Conservation (phyloP, 2,888 invertebrate species). For the Neuroscelio doddi region DNA sequence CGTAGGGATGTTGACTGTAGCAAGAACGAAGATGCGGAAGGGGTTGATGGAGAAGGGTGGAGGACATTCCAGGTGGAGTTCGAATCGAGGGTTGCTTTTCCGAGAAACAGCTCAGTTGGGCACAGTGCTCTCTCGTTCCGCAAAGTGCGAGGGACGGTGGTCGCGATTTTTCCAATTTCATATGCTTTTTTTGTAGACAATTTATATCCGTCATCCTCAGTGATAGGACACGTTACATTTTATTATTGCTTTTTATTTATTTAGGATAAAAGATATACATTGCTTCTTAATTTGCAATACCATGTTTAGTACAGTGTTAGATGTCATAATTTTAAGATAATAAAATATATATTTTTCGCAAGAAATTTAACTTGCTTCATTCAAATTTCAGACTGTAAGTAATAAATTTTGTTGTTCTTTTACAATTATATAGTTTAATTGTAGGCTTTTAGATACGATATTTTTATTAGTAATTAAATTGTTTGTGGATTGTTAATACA, state of each 20-base stretch:
- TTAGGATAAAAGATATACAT: neutral
- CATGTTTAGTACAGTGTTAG: neutral
- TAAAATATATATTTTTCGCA: too few species aligned
- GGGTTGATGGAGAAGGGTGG: slow-evolving; percentile 24
- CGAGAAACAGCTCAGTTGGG: slow-evolving; percentile 22
- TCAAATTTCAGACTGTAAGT: too few species aligned
- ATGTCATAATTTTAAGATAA: too few species aligned
- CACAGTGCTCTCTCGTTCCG: slow-evolving; percentile 30
- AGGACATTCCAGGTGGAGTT: slow-evolving; percentile 39
- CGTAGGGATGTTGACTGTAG: slow-evolving; percentile 15
- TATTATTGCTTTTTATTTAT: slow-evolving; percentile 2
- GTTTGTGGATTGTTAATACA: too few species aligned
- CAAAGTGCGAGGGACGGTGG: slow-evolving; percentile 25
- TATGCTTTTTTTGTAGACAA: slow-evolving; percentile 7
- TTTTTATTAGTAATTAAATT: too few species aligned
- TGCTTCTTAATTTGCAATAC: neutral
- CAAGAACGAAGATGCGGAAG: slow-evolving; percentile 20
- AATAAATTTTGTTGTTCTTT: too few species aligned
- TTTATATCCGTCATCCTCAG: slow-evolving; percentile 23
- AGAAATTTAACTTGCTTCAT: too few species aligned
- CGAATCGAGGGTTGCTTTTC: slow-evolving; percentile 36
- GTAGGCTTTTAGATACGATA: too few species aligned
- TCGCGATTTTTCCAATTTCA: slow-evolving; percentile 15
- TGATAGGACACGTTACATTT: neutral
- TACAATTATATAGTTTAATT: too few species aligned